Evolutionary conservation across 92 coral and sea anemone genomes (phyloP).

Genomic region (Zoanthus sociatus): DNA sequence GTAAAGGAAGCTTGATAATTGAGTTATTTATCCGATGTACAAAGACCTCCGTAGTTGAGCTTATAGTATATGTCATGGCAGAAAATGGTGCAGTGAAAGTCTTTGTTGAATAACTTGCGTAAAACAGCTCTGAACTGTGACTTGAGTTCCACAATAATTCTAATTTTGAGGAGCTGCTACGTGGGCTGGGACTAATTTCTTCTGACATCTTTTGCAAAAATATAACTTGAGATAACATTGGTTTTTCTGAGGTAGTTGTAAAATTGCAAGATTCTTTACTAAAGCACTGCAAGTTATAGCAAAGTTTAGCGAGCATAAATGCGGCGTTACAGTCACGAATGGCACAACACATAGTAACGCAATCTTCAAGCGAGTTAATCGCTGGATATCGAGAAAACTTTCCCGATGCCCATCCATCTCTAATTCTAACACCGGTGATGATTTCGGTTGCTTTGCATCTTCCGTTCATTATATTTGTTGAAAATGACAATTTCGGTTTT

Average conservation of each 20-base stretch:
- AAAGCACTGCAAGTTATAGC: constrained; percentile 87
- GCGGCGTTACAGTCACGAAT: constrained; percentile 83
- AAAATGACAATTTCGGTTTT: constrained; percentile 19
- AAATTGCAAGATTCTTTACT: constrained; percentile 74
- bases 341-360: constrained; percentile 83
- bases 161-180: neutral
- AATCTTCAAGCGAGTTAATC: constrained; percentile 63
- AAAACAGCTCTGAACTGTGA: neutral
- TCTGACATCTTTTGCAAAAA: constrained; percentile 49
- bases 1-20: neutral
- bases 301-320: constrained; percentile 69
- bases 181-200: neutral
- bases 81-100: neutral
- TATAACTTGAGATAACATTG: constrained; percentile 74
- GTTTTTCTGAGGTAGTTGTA: constrained; percentile 53
- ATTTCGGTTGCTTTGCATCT: constrained; percentile 70
- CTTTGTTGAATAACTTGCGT: neutral
- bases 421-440: constrained; percentile 78
- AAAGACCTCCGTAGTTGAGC: neutral
- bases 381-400: constrained; percentile 81
- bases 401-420: constrained; percentile 92
- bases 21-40: neutral
- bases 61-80: neutral
- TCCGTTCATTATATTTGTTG: constrained; percentile 54
- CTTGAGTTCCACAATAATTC: neutral